Percentiles rank a stretch among this genome's conserved stretches.
These are phyloP conservation scores for Acanthacorydalis orientalis DNA, from an alignment of 2,888 invertebrate genomes.

Conservation along the genomic window DNA sequence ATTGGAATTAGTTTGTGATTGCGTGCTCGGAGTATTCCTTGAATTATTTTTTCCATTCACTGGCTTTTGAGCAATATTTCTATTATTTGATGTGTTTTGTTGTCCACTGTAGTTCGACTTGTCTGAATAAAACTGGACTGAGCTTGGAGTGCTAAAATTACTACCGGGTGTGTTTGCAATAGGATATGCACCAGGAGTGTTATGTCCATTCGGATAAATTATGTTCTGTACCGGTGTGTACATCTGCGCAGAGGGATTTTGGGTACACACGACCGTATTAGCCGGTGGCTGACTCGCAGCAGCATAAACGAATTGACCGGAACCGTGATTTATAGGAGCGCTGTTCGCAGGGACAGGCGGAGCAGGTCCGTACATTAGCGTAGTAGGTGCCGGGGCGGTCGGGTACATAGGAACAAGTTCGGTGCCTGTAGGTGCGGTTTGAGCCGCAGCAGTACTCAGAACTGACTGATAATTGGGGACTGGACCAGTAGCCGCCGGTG, in stretches of 20 bases:
- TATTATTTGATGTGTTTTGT: neutral
- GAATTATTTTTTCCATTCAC: too few relatives aligned
- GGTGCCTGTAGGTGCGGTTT: constrained; percentile 11
- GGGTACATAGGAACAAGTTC: constrained; percentile 17
- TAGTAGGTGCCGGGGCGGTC: constrained; percentile 15
- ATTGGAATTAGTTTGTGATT: constrained; percentile 16
- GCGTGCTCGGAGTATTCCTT: neutral
- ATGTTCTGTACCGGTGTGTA: neutral
- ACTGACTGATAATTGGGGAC: neutral
- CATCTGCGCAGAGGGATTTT: constrained; percentile 9
- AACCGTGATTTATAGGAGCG: neutral
- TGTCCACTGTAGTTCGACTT: neutral
- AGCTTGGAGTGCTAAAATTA: neutral
- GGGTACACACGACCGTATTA: constrained; percentile 18
- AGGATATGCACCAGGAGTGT: neutral
- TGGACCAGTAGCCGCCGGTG: constrained; percentile 1
- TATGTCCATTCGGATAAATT: neutral
- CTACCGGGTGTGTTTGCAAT: neutral
- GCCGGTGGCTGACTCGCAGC: constrained; percentile 8
- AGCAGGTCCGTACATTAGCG: constrained; percentile 16
- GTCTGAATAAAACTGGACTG: neutral
- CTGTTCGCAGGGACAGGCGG: neutral
- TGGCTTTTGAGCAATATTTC: neutral
- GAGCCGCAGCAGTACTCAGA: neutral
- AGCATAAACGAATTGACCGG: neutral